phyloP scores from a whole-genome alignment of 2,888 invertebrate genomes.

The Plebejus melissa region DNA sequence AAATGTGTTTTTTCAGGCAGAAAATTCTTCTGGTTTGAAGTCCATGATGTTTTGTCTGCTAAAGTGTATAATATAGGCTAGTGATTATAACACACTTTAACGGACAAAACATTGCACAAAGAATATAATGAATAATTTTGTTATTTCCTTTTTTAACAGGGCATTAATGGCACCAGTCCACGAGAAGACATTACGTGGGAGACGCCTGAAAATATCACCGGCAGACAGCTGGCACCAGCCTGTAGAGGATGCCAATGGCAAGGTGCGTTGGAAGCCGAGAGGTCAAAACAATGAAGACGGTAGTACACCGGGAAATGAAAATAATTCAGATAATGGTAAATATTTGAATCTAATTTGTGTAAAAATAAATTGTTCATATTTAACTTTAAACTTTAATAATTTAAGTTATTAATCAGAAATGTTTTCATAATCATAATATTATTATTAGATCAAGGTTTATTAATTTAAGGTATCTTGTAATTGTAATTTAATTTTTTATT shows the following conservation, averaged over 20 bases:
- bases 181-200: slow-evolving; percentile 58
- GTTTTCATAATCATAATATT: no score
- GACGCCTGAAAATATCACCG: slow-evolving; percentile 68
- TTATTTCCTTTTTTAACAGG: slow-evolving; percentile 42
- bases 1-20: no score
- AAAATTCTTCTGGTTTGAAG: no score
- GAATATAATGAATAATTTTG: background rate
- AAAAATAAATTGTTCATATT: no score
- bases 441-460: no score
- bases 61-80: background rate
- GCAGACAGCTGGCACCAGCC: slow-evolving; percentile 83
- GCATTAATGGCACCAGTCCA: slow-evolving; percentile 62
- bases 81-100: no score
- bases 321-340: slow-evolving; percentile 32
- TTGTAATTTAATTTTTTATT: no score
- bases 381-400: no score
- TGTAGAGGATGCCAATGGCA: slow-evolving; percentile 53
- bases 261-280: slow-evolving; percentile 55
- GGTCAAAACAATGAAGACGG: slow-evolving; percentile 37
- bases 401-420: no score
- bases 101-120: background rate
- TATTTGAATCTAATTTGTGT: background rate
- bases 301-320: slow-evolving; percentile 25
- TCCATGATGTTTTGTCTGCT: no score
- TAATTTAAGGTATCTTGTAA: no score